Conservation (phyloP, 2,797 vertebrate species). For the Carcharodon carcharias region DNA sequence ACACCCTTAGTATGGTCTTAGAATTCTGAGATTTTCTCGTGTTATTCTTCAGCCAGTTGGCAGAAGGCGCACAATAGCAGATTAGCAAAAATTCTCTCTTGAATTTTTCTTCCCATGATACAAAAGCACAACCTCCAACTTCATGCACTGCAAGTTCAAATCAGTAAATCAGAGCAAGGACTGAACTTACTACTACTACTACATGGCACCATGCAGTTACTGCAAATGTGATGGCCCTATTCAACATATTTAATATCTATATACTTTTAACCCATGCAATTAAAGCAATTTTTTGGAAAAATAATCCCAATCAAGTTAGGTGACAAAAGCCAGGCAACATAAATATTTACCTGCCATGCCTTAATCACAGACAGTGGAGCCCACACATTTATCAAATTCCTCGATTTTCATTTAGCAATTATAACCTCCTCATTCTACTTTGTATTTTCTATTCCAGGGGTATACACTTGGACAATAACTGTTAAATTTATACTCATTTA, state of each 20-base stretch:
- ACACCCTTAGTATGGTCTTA: not conserved
- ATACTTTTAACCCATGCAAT: not conserved
- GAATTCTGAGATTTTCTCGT: not conserved
- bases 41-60: not conserved
- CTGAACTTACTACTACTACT: not conserved
- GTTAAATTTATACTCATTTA: not conserved
- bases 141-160: not conserved
- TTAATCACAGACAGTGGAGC: slow-evolving; percentile 10
- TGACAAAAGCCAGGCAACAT: not conserved
- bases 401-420: slow-evolving; percentile 21
- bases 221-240: not conserved
- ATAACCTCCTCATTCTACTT: not conserved
- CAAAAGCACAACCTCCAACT: not conserved
- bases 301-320: not conserved
- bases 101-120: not conserved
- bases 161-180: not conserved
- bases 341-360: slow-evolving; percentile 11
- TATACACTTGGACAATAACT: not conserved
- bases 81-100: not conserved
- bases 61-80: too few relatives aligned
- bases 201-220: not conserved
- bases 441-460: slow-evolving; percentile 9
- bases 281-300: not conserved
- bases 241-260: not conserved
- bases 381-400: slow-evolving; percentile 7